Evolutionary conservation across 2,113 vertebrate species (phyloP).

Genomic region (Philantomba maxwellii): DNA sequence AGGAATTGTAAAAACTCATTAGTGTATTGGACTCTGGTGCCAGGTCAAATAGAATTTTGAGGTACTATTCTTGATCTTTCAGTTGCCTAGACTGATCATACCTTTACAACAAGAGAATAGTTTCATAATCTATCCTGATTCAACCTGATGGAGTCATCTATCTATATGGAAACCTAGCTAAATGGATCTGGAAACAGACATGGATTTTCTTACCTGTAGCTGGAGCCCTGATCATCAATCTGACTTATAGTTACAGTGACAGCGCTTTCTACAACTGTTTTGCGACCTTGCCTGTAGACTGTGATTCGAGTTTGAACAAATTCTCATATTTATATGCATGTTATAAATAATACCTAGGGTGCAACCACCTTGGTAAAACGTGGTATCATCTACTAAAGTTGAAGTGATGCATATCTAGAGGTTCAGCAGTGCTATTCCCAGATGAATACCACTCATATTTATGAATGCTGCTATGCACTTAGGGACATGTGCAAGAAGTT

Average conservation of each 20-base stretch:
- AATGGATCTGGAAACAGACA: not conserved
- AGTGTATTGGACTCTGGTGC: not conserved
- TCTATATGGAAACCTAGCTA: not conserved
- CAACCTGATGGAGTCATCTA: not conserved
- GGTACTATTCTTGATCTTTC: not conserved
- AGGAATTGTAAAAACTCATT: not conserved
- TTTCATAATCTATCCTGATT: constrained; percentile 1
- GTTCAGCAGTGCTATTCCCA: not conserved
- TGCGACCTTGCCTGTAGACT: not conserved
- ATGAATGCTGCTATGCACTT: not conserved
- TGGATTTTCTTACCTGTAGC: not conserved
- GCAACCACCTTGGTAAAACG: not conserved
- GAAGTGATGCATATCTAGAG: not conserved
- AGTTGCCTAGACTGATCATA: not conserved
- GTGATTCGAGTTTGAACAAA: not conserved
- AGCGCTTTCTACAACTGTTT: not conserved
- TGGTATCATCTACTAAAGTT: not conserved
- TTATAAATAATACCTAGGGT: not conserved
- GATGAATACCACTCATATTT: not conserved
- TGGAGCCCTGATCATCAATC: not conserved
- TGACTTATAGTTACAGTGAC: not conserved
- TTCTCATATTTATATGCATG: not conserved
- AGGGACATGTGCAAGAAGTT: not conserved
- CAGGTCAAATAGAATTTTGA: not conserved
- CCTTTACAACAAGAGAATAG: not conserved